Conservation (phyloP, 2,888 invertebrate species). For the Cetonia aurata region DNA sequence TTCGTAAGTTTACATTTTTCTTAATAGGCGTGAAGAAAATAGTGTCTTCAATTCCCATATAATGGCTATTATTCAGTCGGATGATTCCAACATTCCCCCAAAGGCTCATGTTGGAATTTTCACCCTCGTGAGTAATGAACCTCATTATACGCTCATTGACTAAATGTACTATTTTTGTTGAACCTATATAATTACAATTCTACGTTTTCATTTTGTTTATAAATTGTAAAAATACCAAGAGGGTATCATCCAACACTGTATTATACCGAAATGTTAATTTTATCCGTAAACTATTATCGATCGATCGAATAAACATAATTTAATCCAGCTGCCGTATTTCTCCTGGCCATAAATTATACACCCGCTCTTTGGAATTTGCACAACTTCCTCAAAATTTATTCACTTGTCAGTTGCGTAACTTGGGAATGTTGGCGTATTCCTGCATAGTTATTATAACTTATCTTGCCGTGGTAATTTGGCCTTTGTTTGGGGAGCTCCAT, state of each 20-base stretch:
- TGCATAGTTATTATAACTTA: slow-evolving; percentile 49
- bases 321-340: slow-evolving; percentile 19
- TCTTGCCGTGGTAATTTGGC: slow-evolving; percentile 46
- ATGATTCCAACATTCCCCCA: no score
- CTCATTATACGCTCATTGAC: no score
- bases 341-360: slow-evolving; percentile 30
- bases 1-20: no score
- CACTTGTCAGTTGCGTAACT: slow-evolving; percentile 46
- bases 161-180: no score
- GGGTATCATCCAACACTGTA: not conserved
- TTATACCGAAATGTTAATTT: not conserved
- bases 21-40: no score
- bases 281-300: slow-evolving; percentile 3
- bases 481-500: slow-evolving; percentile 41
- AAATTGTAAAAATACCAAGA: no score
- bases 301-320: slow-evolving; percentile 36
- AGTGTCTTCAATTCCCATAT: no score
- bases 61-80: no score
- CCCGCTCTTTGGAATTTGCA: slow-evolving; percentile 33
- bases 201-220: no score
- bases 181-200: no score
- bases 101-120: no score
- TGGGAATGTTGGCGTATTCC: slow-evolving; percentile 49
- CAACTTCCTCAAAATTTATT: slow-evolving; percentile 39
- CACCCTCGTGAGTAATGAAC: no score